A percentile compares a stretch with the other conserved stretches of the same genome.
Conservation (phyloP, 2,113 vertebrate genomes). For the Paraplagusia blochii region DNA sequence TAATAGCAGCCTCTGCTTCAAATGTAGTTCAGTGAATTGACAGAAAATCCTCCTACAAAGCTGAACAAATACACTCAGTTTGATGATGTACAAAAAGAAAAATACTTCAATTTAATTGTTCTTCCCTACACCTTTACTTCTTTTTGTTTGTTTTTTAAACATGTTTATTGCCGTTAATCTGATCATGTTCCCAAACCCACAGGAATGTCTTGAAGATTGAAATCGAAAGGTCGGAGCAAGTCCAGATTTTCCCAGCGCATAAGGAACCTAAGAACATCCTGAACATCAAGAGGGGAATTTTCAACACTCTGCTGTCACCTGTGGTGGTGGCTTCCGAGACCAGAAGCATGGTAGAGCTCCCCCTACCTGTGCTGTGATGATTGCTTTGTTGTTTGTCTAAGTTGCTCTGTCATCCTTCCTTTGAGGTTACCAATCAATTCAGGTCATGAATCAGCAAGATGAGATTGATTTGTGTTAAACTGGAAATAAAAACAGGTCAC, state of each 20-base stretch:
- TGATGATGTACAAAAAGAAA: too few species aligned
- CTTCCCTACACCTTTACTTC: too few species aligned
- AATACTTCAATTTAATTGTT: too few species aligned
- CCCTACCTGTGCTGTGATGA: background rate
- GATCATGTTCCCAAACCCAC: constrained; percentile 15
- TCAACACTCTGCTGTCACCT: constrained; percentile 85
- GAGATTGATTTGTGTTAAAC: constrained; percentile 13
- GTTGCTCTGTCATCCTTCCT: background rate
- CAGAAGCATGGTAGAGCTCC: constrained; percentile 58
- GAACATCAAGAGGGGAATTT: constrained; percentile 91
- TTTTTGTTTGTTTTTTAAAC: too few species aligned
- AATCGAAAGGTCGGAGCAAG: constrained; percentile 63
- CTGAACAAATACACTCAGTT: too few species aligned
- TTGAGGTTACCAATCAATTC: constrained; percentile 16
- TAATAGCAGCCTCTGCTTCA: too few species aligned
- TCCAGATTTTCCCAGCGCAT: constrained; percentile 79
- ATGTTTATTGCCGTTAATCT: too few species aligned
- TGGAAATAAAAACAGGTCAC: background rate
- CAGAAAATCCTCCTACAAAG: too few species aligned
- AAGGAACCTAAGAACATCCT: constrained; percentile 81
- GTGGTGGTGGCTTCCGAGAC: constrained; percentile 69
- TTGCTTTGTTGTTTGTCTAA: background rate
- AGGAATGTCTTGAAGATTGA: constrained; percentile 82
- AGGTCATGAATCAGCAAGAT: constrained; percentile 2
- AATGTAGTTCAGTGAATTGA: too few species aligned